These are phyloP conservation scores for Lates calcarifer DNA, from an alignment of 2,113 vertebrate species.

Conservation along the genomic window DNA sequence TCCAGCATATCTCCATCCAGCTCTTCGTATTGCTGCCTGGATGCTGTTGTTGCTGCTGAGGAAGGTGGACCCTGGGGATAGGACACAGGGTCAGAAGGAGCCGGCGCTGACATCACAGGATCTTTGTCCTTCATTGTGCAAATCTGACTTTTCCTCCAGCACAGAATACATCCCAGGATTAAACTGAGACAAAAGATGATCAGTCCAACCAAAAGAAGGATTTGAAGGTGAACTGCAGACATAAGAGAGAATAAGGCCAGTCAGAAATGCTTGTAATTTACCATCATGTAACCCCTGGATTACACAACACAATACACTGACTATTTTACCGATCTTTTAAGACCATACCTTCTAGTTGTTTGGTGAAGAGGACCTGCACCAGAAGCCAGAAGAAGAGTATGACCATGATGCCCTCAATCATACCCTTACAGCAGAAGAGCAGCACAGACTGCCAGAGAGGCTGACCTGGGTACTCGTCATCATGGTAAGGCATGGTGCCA, in stretches of 20 bases:
- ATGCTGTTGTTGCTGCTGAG: neutral
- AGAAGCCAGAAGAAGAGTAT: slow-evolving; percentile 86
- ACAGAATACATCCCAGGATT: slow-evolving; percentile 85
- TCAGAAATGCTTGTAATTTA: slow-evolving; percentile 3
- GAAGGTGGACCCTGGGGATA: slow-evolving; percentile 46
- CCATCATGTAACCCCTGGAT: neutral
- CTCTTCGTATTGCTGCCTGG: slow-evolving; percentile 69
- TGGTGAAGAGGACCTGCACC: slow-evolving; percentile 83
- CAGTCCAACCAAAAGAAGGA: slow-evolving; percentile 81
- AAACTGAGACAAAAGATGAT: slow-evolving; percentile 82
- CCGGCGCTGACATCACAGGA: slow-evolving; percentile 24
- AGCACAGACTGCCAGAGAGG: slow-evolving; percentile 84
- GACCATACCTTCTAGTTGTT: slow-evolving; percentile 81
- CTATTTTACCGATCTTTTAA: neutral
- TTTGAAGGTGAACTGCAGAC: slow-evolving; percentile 82
- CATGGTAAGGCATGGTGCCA: slow-evolving; percentile 78
- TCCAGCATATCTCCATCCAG: slow-evolving; percentile 71
- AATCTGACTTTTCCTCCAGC: slow-evolving; percentile 69
- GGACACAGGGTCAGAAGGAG: slow-evolving; percentile 35
- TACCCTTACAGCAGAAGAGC: slow-evolving; percentile 84
- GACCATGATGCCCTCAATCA: slow-evolving; percentile 86
- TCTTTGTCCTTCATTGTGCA: slow-evolving; percentile 57
- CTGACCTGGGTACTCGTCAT: slow-evolving; percentile 79
- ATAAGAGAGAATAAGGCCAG: slow-evolving; percentile 21
- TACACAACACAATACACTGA: slow-evolving; percentile 5